Conservation (phyloP, 2,797 vertebrate genomes). For the Coccyzus lansbergi region DNA sequence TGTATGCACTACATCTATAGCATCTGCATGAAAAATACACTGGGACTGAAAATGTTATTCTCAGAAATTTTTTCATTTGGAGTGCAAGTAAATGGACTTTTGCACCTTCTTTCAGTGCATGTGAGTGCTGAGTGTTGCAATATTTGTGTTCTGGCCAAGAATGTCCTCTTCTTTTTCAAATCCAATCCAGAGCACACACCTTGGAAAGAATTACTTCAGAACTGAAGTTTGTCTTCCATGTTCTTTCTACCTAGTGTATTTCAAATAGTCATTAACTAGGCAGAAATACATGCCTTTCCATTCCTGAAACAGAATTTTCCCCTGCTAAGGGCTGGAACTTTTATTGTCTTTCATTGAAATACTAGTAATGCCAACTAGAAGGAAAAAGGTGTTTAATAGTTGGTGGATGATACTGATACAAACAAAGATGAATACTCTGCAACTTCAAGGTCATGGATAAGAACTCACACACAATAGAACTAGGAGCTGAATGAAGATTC, state of each 20-base stretch:
- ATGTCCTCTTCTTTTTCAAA: fast-evolving
- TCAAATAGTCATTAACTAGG: background rate
- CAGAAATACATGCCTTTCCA: background rate
- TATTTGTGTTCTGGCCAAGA: background rate
- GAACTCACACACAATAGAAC: background rate
- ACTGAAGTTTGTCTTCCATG: background rate
- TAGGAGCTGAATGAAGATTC: background rate
- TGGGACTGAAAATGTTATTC: background rate
- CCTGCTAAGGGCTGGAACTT: background rate
- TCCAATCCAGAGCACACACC: background rate
- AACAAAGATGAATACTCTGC: background rate
- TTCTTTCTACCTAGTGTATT: background rate
- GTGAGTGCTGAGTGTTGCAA: background rate
- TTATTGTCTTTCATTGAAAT: background rate
- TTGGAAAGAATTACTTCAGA: background rate
- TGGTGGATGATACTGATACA: background rate
- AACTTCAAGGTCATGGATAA: background rate
- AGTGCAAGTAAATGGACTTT: background rate
- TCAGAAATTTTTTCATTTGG: background rate
- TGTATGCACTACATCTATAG: background rate
- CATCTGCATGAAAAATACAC: background rate
- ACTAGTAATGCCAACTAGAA: background rate
- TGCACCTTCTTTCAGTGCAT: background rate
- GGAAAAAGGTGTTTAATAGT: background rate
- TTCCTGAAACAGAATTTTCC: background rate